Base-by-base conservation (phyloP, 2,888 invertebrate species). In the Branchipolynoe longqiensis region DNA sequence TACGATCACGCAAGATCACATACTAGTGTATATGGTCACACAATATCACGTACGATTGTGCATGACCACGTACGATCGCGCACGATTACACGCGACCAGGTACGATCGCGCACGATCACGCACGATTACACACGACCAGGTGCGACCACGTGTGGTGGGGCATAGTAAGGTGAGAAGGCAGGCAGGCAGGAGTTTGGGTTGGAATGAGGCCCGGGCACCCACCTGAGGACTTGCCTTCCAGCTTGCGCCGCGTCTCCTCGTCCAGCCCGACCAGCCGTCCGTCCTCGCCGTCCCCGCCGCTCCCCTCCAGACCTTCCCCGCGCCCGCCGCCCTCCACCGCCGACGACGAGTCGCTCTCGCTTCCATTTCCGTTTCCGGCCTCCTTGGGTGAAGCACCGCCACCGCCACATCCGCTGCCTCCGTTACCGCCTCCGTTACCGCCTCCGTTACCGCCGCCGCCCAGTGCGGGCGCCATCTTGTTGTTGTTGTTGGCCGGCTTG, bases 171-270 rank as follows among this genome's bases (percentile, higher is more conserved):
- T 12, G 18, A 48, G 56, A 22, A 22, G 25, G 6, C 12, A 56
- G 62, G 25, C 14, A 31, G 25, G 62, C 62, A 62, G 62, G 28
- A n/a, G n/a, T 36, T 14, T 2, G 18, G 69, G 38, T 33, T 36
- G n/a, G 36, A 33, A 69, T 25, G 62, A 48, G 48, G 48, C 1
- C 1, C 22, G 69, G 69, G 33, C 69, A 33, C 69, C 69, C 69
- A 69, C 69, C 69, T 38, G 69, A n/a, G n/a, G n/a, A 69, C 69
- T 69, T 69, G 38, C 69, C 69, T 69, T 69, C 69, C 38, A 69
- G 69, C 18, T 69, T 69, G 38, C 69, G 69, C 8, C 69, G 36
- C 6, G 69, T 69, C 69, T 69, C 69, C 18, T 69, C 69, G 69
- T 69, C 69, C 1, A 69, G 69, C 1, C 22, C 33, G 8, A 38